A percentile compares a stretch with the other conserved stretches of the same genome.
phyloP scores from a whole-genome alignment of 2,113 vertebrate genomes.

The Prietella phreatophila region DNA sequence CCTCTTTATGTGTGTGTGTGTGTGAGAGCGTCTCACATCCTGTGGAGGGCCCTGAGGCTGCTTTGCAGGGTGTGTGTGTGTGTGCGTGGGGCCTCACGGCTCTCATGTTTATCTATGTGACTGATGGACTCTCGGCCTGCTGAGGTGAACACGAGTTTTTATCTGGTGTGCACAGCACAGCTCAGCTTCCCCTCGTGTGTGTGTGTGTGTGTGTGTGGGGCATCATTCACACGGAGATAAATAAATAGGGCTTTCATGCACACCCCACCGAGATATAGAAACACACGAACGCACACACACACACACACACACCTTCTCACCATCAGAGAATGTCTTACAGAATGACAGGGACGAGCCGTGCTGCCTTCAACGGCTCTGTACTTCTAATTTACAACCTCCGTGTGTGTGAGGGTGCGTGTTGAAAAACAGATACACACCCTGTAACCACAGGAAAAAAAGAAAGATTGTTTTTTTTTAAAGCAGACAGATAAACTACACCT shows the following conservation, averaged over 20 bases:
- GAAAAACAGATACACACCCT: neutral
- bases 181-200: neutral
- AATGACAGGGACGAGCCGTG: neutral
- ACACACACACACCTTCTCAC: neutral
- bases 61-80: neutral
- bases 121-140: constrained; percentile 19
- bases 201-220: neutral
- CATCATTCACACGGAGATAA: constrained; percentile 13
- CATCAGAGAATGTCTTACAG: neutral
- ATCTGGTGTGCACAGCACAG: constrained; percentile 19
- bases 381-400: neutral
- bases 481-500: neutral
- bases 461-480: neutral
- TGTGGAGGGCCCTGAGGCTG: constrained; percentile 23
- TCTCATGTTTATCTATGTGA: constrained; percentile 17
- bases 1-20: constrained; percentile 3
- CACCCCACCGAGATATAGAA: neutral
- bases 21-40: constrained; percentile 8
- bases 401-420: neutral
- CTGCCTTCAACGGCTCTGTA: neutral
- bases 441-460: neutral
- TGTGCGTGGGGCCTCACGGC: neutral
- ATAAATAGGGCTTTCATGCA: constrained; percentile 7
- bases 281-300: neutral
- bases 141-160: constrained; percentile 25